These are phyloP conservation scores for Pseudomyrmex flavicornis DNA, from an alignment of 1,140 invertebrate species.

Conservation along the genomic window DNA sequence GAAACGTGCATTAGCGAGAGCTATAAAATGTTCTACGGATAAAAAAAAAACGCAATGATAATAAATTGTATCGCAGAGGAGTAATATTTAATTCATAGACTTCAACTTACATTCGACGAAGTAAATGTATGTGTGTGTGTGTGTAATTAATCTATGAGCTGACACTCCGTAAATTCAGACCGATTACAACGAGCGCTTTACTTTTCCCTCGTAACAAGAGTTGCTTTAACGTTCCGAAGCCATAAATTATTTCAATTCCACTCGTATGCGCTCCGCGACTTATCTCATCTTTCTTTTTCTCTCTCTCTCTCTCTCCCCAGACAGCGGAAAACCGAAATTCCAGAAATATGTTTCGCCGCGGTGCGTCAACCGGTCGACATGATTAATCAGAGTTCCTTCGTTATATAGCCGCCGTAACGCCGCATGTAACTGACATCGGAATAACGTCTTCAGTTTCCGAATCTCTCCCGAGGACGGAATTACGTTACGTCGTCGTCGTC, in stretches of 20 bases:
- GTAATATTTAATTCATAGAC: not conserved
- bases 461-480: constrained; percentile 66
- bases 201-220: not conserved
- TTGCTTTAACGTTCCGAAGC: constrained; percentile 13
- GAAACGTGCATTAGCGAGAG: not conserved
- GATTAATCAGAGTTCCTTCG: constrained; percentile 51
- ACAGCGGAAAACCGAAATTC: constrained; percentile 7
- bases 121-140: no score
- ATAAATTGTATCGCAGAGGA: not conserved
- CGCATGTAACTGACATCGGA: constrained; percentile 55
- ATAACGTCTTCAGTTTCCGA: constrained; percentile 46
- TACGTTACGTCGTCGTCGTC: constrained; percentile 42
- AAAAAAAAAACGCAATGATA: not conserved
- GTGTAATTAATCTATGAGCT: not conserved
- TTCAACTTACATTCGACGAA: not conserved
- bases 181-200: no score
- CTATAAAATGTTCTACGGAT: not conserved
- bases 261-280: not conserved
- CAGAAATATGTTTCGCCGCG: not conserved
- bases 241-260: constrained; percentile 39
- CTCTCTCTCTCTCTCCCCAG: not conserved
- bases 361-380: not conserved
- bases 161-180: constrained; percentile 6
- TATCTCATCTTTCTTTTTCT: not conserved
- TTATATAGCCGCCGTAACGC: constrained; percentile 4